Percentiles rank a stretch among this genome's conserved stretches.
These are phyloP conservation scores for Omphaloscelis lunosa DNA, from an alignment of 2,888 invertebrate species.

Conservation along the genomic window DNA sequence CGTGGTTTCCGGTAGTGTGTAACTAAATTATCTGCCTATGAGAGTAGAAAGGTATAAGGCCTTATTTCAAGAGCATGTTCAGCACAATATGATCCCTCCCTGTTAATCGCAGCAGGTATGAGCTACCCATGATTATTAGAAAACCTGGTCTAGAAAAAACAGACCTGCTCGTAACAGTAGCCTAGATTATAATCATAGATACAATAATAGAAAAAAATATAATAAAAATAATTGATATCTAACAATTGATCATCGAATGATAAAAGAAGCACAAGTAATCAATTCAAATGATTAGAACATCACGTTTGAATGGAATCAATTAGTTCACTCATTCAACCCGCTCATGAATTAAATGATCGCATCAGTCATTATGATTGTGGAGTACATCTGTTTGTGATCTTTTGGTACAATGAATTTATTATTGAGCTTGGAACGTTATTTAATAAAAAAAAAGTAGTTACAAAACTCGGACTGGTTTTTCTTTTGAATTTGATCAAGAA, in stretches of 20 bases:
- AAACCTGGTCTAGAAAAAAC: background rate
- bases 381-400: constrained; percentile 31
- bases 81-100: background rate
- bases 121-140: no score
- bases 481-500: background rate
- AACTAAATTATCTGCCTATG: background rate
- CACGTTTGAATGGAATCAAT: constrained; percentile 61
- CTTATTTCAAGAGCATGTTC: background rate
- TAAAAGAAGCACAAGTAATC: constrained; percentile 57
- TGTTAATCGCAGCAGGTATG: no score
- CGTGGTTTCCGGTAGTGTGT: background rate
- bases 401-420: constrained; percentile 26
- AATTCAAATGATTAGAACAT: constrained; percentile 57
- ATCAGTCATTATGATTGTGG: constrained; percentile 46
- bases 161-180: background rate
- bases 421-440: background rate
- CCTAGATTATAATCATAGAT: background rate
- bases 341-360: constrained; percentile 57
- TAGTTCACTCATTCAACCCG: constrained; percentile 59
- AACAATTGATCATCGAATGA: constrained; percentile 30
- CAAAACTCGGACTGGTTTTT: background rate
- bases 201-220: background rate
- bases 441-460: background rate
- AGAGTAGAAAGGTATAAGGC: background rate
- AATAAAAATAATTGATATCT: constrained; percentile 35